Evolutionary conservation across 1,140 invertebrate genomes (phyloP).

Genomic region (Drosophila seguyi): DNA sequence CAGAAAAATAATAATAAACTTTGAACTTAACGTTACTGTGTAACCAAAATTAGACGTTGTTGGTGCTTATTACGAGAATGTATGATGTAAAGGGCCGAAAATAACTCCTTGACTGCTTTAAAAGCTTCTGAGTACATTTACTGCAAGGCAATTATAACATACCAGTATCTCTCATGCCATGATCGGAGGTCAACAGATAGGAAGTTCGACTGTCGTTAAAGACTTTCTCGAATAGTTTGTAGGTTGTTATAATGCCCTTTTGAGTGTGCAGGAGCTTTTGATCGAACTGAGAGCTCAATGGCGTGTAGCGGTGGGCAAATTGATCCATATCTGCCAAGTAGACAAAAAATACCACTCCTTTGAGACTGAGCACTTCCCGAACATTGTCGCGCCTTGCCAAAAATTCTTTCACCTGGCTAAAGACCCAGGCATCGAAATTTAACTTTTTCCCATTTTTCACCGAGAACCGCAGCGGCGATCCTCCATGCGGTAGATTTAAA

Average conservation of each 20-base stretch:
- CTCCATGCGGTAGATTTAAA: background rate
- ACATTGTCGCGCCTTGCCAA: conserved; percentile 86
- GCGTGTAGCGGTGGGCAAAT: conserved; percentile 88
- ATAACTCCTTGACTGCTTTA: no score
- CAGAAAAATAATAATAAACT: no score
- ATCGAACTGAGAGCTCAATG: conserved; percentile 92
- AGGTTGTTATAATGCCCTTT: conserved; percentile 89
- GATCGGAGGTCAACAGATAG: conserved; percentile 98
- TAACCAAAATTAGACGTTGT: no score
- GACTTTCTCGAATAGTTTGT: conserved; percentile 89
- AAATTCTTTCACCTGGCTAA: conserved; percentile 86
- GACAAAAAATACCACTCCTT: conserved; percentile 93
- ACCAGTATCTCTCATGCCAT: conserved; percentile 99
- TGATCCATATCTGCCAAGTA: conserved; percentile 97
- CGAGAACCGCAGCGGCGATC: conserved; percentile 7
- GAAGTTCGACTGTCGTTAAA: conserved; percentile 93
- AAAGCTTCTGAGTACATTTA: no score
- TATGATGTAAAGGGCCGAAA: no score
- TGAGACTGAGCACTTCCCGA: conserved; percentile 85
- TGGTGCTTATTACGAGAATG: no score
- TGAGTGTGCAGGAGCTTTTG: conserved; percentile 93
- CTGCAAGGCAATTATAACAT: background rate
- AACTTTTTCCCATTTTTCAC: background rate
- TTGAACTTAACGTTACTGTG: no score
- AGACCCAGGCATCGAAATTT: conserved; percentile 5